phyloP scores from a whole-genome alignment of 1,140 invertebrate genomes.

The Phymastichus coffea region DNA sequence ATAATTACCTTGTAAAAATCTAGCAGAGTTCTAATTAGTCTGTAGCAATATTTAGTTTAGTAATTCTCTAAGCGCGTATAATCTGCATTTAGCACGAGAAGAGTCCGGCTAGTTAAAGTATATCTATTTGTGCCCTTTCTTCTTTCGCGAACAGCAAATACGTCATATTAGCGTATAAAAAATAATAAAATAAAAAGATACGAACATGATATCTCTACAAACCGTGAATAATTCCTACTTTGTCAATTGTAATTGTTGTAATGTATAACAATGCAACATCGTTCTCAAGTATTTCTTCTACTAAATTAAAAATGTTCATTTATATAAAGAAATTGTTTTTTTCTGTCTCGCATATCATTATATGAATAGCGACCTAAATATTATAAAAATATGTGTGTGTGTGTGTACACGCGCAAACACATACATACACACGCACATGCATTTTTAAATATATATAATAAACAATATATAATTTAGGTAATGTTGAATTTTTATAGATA shows the following conservation, averaged over 20 bases:
- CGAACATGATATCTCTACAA: constrained; percentile 16
- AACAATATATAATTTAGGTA: neutral
- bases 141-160: neutral
- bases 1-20: neutral
- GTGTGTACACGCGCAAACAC: no score
- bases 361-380: neutral
- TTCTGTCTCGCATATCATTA: neutral
- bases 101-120: neutral
- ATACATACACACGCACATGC: no score
- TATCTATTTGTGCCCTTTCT: neutral
- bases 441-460: constrained; percentile 10
- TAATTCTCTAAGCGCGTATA: neutral
- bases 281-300: neutral
- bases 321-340: no score
- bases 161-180: neutral
- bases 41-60: neutral
- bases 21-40: neutral
- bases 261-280: constrained; percentile 4
- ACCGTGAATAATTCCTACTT: constrained; percentile 24
- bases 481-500: constrained; percentile 22
- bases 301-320: constrained; percentile 7
- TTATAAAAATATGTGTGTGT: no score
- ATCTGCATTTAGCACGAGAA: neutral
- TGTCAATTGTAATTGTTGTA: constrained; percentile 23
- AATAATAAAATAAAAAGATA: no score